Base-by-base conservation (phyloP, 1,140 invertebrate species). In the Delia radicum region DNA sequence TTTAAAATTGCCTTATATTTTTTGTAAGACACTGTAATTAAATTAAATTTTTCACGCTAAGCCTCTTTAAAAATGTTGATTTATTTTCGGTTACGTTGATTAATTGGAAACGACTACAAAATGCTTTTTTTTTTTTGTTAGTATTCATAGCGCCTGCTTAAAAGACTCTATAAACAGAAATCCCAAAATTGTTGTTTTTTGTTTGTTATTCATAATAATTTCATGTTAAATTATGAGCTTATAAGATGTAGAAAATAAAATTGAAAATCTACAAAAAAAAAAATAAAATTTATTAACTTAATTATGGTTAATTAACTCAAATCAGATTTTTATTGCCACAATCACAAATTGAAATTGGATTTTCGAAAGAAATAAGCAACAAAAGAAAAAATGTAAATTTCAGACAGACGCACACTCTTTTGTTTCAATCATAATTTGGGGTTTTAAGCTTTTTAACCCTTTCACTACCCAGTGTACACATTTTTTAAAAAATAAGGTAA, bases 231-330 rank as follows among this genome's bases (percentile, higher is more conserved):
- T 55, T 55, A 55, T 55, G 21, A 65, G 62, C 62, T 13, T n/a
- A 69, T 18, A 69, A 69, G 4, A 69, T 7, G 21, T 26, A 33
- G 7, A 37, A 27, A 69, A 31, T 21, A 21, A n/a, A 69, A 55
- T 10, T 21, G 29, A 69, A 69, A 33, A 33, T 31, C 21, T n/a
- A n/a, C n/a, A n/a, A n/a, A n/a, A n/a, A n/a, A n/a, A n/a, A 15
- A 37, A 33, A 67, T 31, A 21, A 69, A 69, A 69, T 69, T 69
- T 69, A 69, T 69, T 69, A 69, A 33, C 29, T 69, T 69, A 69
- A 69, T 69, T 69, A 69, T 31, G 65, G 29, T 69, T 69, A 69
- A 69, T 69, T 69, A 69, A 69, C 65, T 69, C 21, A 69, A 69
- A 69, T 18, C 62, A n/a, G 65, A 18, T 69, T 69, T 69, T 69